phyloP scores from a whole-genome alignment of 2,113 vertebrate species.

The Perca flavescens region DNA sequence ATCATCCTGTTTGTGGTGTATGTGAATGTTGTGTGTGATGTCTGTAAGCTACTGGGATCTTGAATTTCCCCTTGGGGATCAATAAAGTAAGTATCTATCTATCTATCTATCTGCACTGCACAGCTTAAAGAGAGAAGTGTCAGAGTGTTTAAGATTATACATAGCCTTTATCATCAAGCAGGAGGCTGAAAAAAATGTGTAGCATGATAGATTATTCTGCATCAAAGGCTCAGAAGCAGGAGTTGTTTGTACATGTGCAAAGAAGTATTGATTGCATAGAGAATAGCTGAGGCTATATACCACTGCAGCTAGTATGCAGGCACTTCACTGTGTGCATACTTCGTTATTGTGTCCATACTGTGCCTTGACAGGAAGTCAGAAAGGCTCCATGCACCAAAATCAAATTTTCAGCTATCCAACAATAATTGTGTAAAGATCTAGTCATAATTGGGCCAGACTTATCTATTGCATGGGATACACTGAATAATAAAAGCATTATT shows the following conservation, averaged over 20 bases:
- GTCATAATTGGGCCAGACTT: not conserved
- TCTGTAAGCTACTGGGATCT: no score
- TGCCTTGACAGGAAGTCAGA: not conserved
- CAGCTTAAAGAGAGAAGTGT: not conserved
- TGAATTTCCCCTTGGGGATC: no score
- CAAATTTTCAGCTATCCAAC: not conserved
- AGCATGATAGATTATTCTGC: not conserved
- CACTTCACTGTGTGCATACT: conserved; percentile 1
- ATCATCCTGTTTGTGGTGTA: no score
- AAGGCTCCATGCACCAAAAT: not conserved
- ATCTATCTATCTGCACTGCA: not conserved
- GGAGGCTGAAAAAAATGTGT: not conserved
- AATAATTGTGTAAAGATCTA: not conserved
- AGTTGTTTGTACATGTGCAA: conserved; percentile 44
- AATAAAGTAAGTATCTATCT: no score
- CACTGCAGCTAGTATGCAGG: conserved; percentile 21
- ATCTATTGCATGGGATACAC: not conserved
- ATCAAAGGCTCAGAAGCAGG: conserved; percentile 8
- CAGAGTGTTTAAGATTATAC: no score
- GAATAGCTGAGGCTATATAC: not conserved
- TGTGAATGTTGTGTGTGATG: no score
- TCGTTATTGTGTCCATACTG: not conserved
- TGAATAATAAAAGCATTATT: not conserved
- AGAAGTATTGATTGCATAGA: conserved; percentile 40
- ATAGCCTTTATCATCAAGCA: not conserved